Evolutionary conservation across 1,140 invertebrate genomes (phyloP).

Genomic region (Drosophila leontia): DNA sequence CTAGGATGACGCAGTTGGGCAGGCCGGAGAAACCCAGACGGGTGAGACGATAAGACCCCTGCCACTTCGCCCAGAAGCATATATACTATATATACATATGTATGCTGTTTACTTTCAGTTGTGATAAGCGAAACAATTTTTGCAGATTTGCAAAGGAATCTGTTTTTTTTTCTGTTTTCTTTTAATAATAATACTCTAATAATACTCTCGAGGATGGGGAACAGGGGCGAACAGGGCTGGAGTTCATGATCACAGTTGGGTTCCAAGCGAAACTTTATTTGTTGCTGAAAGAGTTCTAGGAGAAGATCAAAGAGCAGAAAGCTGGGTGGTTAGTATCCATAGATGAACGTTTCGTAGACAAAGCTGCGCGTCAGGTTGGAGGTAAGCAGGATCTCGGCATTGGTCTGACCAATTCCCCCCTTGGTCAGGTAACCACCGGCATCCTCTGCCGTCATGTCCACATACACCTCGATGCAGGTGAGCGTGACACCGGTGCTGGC

Average conservation of each 20-base stretch:
- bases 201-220: constrained; percentile 27
- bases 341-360: constrained; percentile 74
- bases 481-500: constrained; percentile 46
- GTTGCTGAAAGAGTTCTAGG: constrained; percentile 26
- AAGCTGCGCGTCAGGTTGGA: constrained; percentile 65
- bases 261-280: constrained; percentile 61
- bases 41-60: constrained; percentile 3
- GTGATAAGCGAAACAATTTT: constrained; percentile 16
- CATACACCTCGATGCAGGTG: constrained; percentile 73
- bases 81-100: background rate
- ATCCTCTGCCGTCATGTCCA: constrained; percentile 64
- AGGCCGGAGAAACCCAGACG: constrained; percentile 4
- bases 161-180: background rate
- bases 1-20: constrained; percentile 5
- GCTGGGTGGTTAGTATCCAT: constrained; percentile 64
- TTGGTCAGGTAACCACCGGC: constrained; percentile 58
- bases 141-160: constrained; percentile 1
- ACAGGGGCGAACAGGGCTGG: constrained; percentile 2
- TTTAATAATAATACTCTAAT: constrained; percentile 16
- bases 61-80: background rate
- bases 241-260: constrained; percentile 69
- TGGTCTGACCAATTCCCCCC: constrained; percentile 64
- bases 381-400: constrained; percentile 57
- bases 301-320: constrained; percentile 4
- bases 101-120: constrained; percentile 4